Conservation (phyloP, 2,888 invertebrate genomes). For the Electrophaes corylata region DNA sequence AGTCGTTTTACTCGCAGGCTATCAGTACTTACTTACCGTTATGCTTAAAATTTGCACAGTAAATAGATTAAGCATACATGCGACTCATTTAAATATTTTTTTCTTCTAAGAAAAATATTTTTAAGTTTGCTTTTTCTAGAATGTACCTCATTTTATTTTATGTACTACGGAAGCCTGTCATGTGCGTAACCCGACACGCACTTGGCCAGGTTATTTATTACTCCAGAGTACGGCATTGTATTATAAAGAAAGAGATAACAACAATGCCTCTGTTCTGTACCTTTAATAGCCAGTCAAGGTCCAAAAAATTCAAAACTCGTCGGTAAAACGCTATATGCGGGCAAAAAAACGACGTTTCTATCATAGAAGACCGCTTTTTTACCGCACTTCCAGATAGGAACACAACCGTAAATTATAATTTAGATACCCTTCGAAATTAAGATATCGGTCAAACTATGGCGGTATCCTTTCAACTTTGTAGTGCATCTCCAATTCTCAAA, state of each 20-base stretch:
- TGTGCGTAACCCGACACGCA: not conserved
- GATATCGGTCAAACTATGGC: constrained; percentile 74
- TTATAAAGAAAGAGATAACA: constrained; percentile 63
- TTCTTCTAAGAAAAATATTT: too few species aligned
- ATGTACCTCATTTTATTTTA: not conserved
- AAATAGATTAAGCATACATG: too few species aligned
- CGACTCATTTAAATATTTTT: too few species aligned
- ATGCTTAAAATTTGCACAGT: too few species aligned
- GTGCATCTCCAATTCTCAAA: constrained; percentile 62
- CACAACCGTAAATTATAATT: constrained; percentile 82
- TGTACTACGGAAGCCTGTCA: not conserved
- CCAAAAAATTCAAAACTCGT: constrained; percentile 63
- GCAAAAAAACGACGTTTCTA: constrained; percentile 78
- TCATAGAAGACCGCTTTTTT: constrained; percentile 76
- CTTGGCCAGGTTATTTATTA: constrained; percentile 16
- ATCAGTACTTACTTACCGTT: too few species aligned
- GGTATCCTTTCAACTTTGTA: constrained; percentile 72
- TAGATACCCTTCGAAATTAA: constrained; percentile 77
- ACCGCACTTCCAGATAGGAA: constrained; percentile 60
- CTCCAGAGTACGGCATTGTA: constrained; percentile 13
- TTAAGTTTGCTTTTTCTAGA: not conserved
- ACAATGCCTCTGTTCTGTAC: constrained; percentile 49
- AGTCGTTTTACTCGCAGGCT: too few species aligned
- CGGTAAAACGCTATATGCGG: constrained; percentile 69
- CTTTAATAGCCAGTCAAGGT: constrained; percentile 51